Evolutionary conservation across 2,888 invertebrate species (phyloP), one percentile per base, ranked within the genome.

Genomic region (Lithophane semibrunnea): DNA sequence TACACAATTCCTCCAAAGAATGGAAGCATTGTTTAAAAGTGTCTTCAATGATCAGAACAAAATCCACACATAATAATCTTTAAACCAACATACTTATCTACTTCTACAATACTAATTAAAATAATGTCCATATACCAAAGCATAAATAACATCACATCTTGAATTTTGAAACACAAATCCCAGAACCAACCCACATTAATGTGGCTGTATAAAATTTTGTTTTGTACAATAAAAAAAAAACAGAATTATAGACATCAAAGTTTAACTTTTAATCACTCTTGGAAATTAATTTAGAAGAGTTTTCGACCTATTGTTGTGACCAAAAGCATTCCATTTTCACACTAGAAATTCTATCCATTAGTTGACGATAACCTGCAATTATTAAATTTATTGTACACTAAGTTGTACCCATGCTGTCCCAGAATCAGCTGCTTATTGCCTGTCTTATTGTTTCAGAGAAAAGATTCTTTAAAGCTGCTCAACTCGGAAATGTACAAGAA

Each of bases 391-490:
- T 52, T 7, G 13, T 29, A 21, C 2, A 54, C 18, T 12, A 52
- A 3, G n/a, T 44, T 54, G 16, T 44, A 18, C 52, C 52, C 12
- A 29, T 16, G 24, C 18, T 13, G 63, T 2, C n/a, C n/a, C 7
- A 21, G 29, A 29, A 58, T 7, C 9, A 37, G 52, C 12, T 49
- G 54, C 47, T 79, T 29, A 77, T 70, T n/a, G 13, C 0, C 8
- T 18, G 16, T 37, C 3, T 74, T 64, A 61, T 83, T 88, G 79
- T 92, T 93, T 72, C 93, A 96, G 96, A 96, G 86, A 96, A 94
- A 88, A 90, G 93, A 56, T 95, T 94, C 88, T 96, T 96, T 85
- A 95, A 94, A 90, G 95, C 96, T 64, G 96, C 95, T 42, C 94
- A 94, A 90, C 80, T 93, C 76, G 96, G 96, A 65, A 95, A 96